Evolutionary conservation across 1,140 invertebrate species (phyloP), one percentile per base, ranked within the genome.

Genomic region (Coenobita brevimanus): DNA sequence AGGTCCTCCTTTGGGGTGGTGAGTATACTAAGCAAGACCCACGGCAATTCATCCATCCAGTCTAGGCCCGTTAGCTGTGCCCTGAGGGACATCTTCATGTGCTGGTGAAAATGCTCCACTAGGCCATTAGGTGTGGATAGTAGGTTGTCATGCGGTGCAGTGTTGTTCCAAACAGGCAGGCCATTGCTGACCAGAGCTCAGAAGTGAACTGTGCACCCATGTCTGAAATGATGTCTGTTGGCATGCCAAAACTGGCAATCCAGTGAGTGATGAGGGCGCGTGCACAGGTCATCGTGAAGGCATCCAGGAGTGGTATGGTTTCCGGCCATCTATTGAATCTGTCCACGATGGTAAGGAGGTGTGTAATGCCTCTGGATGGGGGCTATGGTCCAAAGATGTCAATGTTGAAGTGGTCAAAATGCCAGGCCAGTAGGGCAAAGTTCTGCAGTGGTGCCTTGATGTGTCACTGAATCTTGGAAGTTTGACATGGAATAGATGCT

Each of bases 371-470:
- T 13, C 92, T 41, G 0, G 90, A 91, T 4, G 82, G 79, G 30
- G 93, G 92, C 3, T 94, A 75, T 0, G 92, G 93, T 0, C 93
- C 92, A 10, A 94, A 91, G 0, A 94, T 91, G 90, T 94, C 94
- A 0, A 94, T 86, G 89, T 94, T 92, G 0, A 94, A 89, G 81
- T 93, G 92, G 2, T 90, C 67, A 79, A 94, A 93, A 0, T 92
- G 78, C 1, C 38, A 10, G 0, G 24, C 38, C 0, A 81, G 64
- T 10, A 30, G 79, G 17, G 82, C 80, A 1, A 91, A 87, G n/a
- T 13, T 86, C 80, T 27, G 90, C 64, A 13, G 69, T 33, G 43
- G 85, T 84, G 80, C 90, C 46, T 62, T 79, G 64, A 36, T 69
- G 64, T 69, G 64, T 10, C 64, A 36, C 2, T 27, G 24, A 69